These are phyloP conservation scores for Lutra lutra DNA, from an alignment of 2,797 vertebrate genomes.

Conservation along the genomic window DNA sequence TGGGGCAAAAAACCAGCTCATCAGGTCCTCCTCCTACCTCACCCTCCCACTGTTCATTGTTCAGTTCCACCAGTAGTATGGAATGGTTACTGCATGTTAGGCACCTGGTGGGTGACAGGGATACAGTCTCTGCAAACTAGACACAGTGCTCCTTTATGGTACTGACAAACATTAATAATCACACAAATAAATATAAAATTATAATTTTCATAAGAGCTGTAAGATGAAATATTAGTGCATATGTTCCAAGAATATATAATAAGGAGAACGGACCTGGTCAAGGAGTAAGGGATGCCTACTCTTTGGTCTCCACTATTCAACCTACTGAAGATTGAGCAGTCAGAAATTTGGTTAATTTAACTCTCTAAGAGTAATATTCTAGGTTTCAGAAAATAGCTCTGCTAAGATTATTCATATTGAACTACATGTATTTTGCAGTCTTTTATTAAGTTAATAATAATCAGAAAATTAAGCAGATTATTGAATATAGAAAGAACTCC, in stretches of 20 bases:
- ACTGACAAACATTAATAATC: background rate
- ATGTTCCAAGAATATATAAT: slow-evolving; percentile 13
- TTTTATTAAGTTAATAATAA: background rate
- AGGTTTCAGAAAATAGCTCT: background rate
- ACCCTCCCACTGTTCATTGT: background rate
- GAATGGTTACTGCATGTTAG: background rate
- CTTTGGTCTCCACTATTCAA: background rate
- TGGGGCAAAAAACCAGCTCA: background rate
- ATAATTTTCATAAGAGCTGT: background rate
- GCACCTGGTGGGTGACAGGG: background rate
- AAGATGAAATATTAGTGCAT: background rate
- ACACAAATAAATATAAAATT: slow-evolving; percentile 19
- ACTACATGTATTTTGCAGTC: background rate
- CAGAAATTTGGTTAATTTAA: background rate
- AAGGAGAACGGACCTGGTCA: background rate
- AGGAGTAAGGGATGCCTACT: background rate
- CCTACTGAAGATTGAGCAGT: background rate
- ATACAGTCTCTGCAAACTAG: background rate
- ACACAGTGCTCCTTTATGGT: background rate
- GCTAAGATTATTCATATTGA: background rate
- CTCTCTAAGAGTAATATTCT: background rate
- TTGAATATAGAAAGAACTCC: background rate
- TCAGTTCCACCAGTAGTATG: background rate
- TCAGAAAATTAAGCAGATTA: background rate
- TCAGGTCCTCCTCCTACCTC: background rate